A percentile compares a stretch with the other conserved stretches of the same genome.
These are phyloP conservation scores for Brotula barbata DNA, from an alignment of 2,797 vertebrate genomes.

Conservation along the genomic window DNA sequence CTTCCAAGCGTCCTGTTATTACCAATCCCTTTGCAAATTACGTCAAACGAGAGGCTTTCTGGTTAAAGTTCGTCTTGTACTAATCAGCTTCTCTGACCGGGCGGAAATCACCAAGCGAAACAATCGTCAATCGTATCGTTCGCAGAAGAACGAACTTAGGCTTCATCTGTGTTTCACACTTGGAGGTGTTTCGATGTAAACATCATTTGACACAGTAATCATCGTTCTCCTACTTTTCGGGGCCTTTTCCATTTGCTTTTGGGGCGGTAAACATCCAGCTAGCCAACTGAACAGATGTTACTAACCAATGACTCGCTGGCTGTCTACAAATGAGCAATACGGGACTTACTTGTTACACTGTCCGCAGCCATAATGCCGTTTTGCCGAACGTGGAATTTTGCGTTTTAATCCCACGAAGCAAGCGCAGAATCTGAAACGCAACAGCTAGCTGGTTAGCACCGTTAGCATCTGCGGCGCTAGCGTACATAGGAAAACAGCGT, in stretches of 20 bases:
- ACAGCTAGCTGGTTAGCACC: constrained; percentile 26
- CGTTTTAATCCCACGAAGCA: constrained; percentile 19
- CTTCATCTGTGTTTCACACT: too few species aligned
- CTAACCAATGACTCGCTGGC: too few species aligned
- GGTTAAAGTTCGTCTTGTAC: too few species aligned
- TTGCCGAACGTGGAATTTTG: background rate
- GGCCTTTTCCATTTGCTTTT: background rate
- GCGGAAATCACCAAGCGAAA: too few species aligned
- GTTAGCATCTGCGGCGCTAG: constrained; percentile 3
- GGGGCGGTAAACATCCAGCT: background rate
- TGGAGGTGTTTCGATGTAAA: background rate
- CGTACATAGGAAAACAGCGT: background rate
- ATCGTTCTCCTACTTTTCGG: background rate
- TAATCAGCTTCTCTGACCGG: too few species aligned
- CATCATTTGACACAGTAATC: background rate
- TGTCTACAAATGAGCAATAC: too few species aligned
- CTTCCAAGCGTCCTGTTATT: too few species aligned
- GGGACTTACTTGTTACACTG: constrained; percentile 28
- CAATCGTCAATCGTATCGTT: too few species aligned
- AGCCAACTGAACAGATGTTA: too few species aligned
- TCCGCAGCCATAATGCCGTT: constrained; percentile 22
- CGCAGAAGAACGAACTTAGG: too few species aligned
- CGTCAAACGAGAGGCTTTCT: too few species aligned
- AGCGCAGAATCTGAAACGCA: background rate
- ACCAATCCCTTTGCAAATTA: too few species aligned